Evolutionary conservation across 2,888 invertebrate species (phyloP).

Genomic region (Drosophila acutilabella): DNA sequence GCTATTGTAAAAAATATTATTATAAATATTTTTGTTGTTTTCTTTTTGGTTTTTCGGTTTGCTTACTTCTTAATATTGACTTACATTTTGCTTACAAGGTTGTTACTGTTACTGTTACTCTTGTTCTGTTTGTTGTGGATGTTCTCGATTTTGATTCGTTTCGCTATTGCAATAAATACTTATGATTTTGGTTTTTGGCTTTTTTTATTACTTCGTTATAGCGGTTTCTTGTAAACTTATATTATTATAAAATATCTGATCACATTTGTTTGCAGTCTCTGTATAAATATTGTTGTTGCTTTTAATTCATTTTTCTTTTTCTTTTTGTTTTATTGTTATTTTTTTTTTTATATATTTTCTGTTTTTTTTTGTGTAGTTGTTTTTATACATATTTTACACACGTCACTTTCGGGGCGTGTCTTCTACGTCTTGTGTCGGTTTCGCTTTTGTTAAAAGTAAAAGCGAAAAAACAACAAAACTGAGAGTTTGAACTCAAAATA

Average conservation of each 20-base stretch:
- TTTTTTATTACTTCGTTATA: constrained; percentile 53
- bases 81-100: constrained; percentile 67
- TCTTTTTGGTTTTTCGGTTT: constrained; percentile 32
- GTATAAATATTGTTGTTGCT: constrained; percentile 81
- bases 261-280: constrained; percentile 86
- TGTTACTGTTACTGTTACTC: constrained; percentile 46
- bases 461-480: constrained; percentile 60
- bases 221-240: constrained; percentile 82
- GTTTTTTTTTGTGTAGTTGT: constrained; percentile 30
- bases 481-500: constrained; percentile 30
- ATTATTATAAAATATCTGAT: constrained; percentile 85
- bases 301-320: constrained; percentile 55
- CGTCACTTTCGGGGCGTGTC: constrained; percentile 36
- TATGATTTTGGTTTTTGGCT: constrained; percentile 51
- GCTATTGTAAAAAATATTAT: constrained; percentile 80
- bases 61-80: constrained; percentile 64
- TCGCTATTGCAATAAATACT: constrained; percentile 70
- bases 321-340: constrained; percentile 41
- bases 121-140: constrained; percentile 53
- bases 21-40: constrained; percentile 70
- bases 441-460: constrained; percentile 53
- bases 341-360: constrained; percentile 22
- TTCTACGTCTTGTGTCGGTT: constrained; percentile 40
- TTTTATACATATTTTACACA: constrained; percentile 74
- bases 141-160: constrained; percentile 65